Evolutionary conservation across 2,797 vertebrate genomes (phyloP).

Genomic region (Pitangus sulphuratus): DNA sequence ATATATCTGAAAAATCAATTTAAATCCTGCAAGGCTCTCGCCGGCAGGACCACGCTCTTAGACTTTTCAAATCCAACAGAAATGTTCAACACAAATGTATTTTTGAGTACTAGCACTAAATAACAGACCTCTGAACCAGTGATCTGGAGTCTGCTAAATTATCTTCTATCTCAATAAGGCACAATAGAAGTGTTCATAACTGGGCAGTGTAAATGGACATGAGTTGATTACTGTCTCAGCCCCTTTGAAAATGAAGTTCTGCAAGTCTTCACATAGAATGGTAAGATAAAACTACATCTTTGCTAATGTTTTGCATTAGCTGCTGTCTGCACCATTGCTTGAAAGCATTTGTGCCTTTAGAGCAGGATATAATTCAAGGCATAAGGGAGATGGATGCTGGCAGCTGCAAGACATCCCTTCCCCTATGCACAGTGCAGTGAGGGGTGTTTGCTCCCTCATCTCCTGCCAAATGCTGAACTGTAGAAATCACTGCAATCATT

Average conservation of each 20-base stretch:
- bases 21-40: neutral
- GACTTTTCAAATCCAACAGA: neutral
- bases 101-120: constrained; percentile 19
- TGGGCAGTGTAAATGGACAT: neutral
- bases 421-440: neutral
- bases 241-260: neutral
- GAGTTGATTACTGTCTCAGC: neutral
- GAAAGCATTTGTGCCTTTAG: neutral
- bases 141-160: neutral
- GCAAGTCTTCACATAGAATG: neutral
- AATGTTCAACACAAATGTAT: neutral
- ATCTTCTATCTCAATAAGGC: neutral
- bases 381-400: neutral
- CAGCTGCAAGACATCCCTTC: neutral
- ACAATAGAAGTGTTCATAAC: neutral
- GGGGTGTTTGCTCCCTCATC: neutral
- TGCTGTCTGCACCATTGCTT: neutral
- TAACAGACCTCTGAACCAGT: constrained; percentile 10
- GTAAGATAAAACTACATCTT: neutral
- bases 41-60: neutral
- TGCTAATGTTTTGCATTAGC: neutral
- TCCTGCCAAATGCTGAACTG: neutral
- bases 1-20: constrained; percentile 43
- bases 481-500: neutral
- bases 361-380: neutral